Evolutionary conservation across 2,797 vertebrate species (phyloP), one percentile per base, ranked within the genome.

Genomic region (Tadarida brasiliensis): DNA sequence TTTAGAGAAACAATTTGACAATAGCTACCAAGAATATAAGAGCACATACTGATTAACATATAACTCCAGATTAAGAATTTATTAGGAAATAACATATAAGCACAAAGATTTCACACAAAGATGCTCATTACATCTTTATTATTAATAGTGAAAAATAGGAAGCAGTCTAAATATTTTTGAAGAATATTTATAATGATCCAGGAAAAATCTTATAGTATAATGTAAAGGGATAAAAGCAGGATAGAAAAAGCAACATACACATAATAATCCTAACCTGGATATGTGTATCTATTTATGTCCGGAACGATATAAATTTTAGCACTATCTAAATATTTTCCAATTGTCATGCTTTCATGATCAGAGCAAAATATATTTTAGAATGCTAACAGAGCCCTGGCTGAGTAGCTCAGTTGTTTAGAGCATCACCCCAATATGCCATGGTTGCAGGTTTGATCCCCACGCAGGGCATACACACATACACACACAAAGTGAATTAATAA

Each of bases 261-360:
- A 61, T 5, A 76, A 80, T 76, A 94, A 76, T 82, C 30, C 20
- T 26, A 81, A 90, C 17, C 47, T 82, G 54, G 73, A 65, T 88
- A 10, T 87, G 16, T 74, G 0, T 59, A 22, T 89, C 9, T 67
- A 78, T 67, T 59, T 65, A 47, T 95, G 49, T 73, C 68, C 44
- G 61, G 17, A 94, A 90, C 67, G n/a, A 77, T 86, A 51, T 74
- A 81, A 94, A 70, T 70, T 76, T 94, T 68, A 88, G 83, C 84
- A 85, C 59, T 61, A 78, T 57, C n/a, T 67, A 80, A 51, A 61
- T 59, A 7, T 89, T 85, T 93, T 57, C 44, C 24, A 93, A 51
- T 71, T 26, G 35, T 70, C 47, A 51, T 65, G 20, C 68, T 87
- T 94, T 71, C 51, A 90, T 33, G 30, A 57, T 81, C 44, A 70